Evolutionary conservation across 2,113 vertebrate genomes (phyloP).

Genomic region (Pomatostomus ruficeps): DNA sequence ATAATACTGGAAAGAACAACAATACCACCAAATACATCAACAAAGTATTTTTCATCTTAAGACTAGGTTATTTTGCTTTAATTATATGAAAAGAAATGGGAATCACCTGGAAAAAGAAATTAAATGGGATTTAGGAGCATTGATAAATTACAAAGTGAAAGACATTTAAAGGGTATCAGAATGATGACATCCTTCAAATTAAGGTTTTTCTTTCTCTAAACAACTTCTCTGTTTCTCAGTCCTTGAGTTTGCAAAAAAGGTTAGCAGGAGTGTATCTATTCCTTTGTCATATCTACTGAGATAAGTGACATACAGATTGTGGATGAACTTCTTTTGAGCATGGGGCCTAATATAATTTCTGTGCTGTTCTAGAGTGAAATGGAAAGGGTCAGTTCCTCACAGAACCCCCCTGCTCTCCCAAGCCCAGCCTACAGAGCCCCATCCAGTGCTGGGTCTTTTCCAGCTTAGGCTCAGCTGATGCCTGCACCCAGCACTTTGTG

Average conservation of each 20-base stretch:
- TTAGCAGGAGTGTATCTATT: rapidly evolving
- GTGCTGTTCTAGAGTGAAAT: neutral
- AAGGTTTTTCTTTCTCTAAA: neutral
- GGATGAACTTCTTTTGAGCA: neutral
- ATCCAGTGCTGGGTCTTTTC: rapidly evolving
- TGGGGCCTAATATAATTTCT: neutral
- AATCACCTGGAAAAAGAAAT: neutral
- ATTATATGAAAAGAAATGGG: neutral
- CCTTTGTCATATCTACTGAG: neutral
- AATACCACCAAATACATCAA: neutral
- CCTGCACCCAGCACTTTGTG: neutral
- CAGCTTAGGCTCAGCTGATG: neutral
- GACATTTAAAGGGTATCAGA: neutral
- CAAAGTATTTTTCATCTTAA: neutral
- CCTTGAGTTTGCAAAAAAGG: neutral
- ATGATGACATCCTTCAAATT: neutral
- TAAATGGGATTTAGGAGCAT: neutral
- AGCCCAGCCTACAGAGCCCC: neutral
- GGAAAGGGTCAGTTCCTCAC: neutral
- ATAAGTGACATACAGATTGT: neutral
- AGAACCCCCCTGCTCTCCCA: neutral
- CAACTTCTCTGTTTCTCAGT: neutral
- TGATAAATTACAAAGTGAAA: neutral
- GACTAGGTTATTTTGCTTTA: neutral
- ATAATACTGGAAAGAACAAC: slow-evolving; percentile 5